Base-by-base conservation (phyloP, 2,113 vertebrate genomes). In the Perca flavescens region DNA sequence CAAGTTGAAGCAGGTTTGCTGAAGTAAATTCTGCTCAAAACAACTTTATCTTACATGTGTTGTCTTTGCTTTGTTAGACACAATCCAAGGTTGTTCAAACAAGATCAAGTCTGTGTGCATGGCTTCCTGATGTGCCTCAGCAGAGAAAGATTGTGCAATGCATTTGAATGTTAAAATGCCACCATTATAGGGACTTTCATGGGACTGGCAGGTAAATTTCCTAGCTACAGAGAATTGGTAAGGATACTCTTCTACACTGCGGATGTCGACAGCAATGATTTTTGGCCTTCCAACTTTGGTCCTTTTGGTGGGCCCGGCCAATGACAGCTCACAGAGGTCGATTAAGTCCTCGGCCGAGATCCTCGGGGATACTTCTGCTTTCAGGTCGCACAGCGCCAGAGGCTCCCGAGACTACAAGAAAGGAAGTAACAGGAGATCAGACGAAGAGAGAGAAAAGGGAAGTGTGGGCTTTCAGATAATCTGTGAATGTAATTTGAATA, bases 281-380 rank as follows among this genome's bases (percentile, higher is more conserved):
- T 98, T 99, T 12, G 97, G 97, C 84, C 97, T 99, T 86, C 96
- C 95, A 17, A 96, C 90, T 89, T 96, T 98, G 17, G 94, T 95
- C 90, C 97, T 97, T 93, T 98, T 99, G 50, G 93, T 68, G 11
- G 96, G 94, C 13, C 96, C 91, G 82, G 92, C 1, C 94, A 93
- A 52, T 90, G 95, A 25, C 95, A 99, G 91, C 68, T 99, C 98
- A 91, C 98, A 99, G 72, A 99, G 90, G 87, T 98, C 97, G 71
- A 99, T 99, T 75, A 99, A 93, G 91, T 99, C 98, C 89, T 99
- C 98, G 5, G 97, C 97, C 10, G 98, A 99, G 93, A 99, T 97
- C 50, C 98, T 94, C 8, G 98, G 98, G 14, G 97, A 98, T 2
- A 97, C 94, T 88, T 99, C 98, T n/a, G 97, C 96, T 92, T 99